These are phyloP conservation scores for Aphodius sticticus DNA, from an alignment of 2,888 invertebrate genomes.

Conservation along the genomic window DNA sequence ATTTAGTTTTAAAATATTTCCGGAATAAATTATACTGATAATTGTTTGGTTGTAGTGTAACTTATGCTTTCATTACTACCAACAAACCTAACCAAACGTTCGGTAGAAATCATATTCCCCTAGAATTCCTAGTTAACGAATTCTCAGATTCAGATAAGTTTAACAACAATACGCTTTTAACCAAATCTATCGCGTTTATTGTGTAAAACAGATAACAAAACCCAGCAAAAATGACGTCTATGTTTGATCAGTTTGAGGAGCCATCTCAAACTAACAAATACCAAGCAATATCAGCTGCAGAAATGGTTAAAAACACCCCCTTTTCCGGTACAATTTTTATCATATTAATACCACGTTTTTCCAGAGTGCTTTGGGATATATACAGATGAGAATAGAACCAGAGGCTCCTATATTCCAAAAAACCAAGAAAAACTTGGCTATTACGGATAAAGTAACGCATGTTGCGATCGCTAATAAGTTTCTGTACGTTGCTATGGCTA, in stretches of 20 bases:
- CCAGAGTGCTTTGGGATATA: slow-evolving; percentile 63
- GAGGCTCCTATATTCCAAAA: slow-evolving; percentile 88
- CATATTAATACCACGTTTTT: slow-evolving; percentile 35
- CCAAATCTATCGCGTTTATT: not conserved
- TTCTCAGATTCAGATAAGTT: too few species aligned
- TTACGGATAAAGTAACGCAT: slow-evolving; percentile 81
- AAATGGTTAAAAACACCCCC: slow-evolving; percentile 58
- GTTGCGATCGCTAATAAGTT: slow-evolving; percentile 84
- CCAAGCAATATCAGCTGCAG: slow-evolving; percentile 58
- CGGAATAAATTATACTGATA: too few species aligned
- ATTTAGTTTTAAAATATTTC: too few species aligned
- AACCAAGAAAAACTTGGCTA: slow-evolving; percentile 81
- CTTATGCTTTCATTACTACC: not conserved
- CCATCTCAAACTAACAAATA: slow-evolving; percentile 68
- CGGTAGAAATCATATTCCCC: not conserved
- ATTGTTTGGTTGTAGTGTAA: too few species aligned
- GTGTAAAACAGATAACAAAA: not conserved
- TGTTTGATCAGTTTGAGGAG: slow-evolving; percentile 86
- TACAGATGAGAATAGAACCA: slow-evolving; percentile 70
- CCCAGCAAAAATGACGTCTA: slow-evolving; percentile 72
- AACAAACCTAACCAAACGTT: not conserved
- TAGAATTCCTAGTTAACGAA: too few species aligned
- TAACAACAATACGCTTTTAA: not conserved
- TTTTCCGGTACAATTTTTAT: not conserved
- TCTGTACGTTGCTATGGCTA: slow-evolving; percentile 84